Evolutionary conservation across 2,797 vertebrate species (phyloP).

Genomic region (Siniperca obscura): DNA sequence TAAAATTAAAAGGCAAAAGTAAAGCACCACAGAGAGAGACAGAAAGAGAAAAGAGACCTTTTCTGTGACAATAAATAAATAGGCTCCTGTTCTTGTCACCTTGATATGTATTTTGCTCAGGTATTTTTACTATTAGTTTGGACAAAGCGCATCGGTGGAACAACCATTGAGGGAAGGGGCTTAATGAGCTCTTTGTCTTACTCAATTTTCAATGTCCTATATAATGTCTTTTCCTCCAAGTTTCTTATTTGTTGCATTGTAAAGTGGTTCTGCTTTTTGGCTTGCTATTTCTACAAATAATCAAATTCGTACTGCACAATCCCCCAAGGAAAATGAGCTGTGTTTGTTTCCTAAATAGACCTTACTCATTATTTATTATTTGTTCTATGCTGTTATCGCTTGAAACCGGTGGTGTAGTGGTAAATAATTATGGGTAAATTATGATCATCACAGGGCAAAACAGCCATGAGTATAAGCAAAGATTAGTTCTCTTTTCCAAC

Average conservation of each 20-base stretch:
- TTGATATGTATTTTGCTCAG: conserved; percentile 49
- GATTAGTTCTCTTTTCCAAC: conserved; percentile 7
- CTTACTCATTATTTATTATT: conserved; percentile 66
- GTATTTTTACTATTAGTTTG: conserved; percentile 58
- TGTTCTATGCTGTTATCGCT: conserved; percentile 29
- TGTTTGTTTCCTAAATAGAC: conserved; percentile 69
- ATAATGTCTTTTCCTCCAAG: conserved; percentile 28
- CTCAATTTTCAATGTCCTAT: conserved; percentile 50
- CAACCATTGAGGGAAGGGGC: conserved; percentile 20
- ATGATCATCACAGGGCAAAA: conserved; percentile 36
- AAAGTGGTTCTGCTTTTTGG: conserved; percentile 46
- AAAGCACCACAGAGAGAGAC: conserved; percentile 10
- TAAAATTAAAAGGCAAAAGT: conserved; percentile 7
- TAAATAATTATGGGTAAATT: conserved; percentile 48
- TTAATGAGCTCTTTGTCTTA: conserved; percentile 69
- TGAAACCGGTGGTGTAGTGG: conserved; percentile 29
- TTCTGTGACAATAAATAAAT: conserved; percentile 74
- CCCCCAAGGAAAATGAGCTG: conserved; percentile 51
- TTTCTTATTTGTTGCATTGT: conserved; percentile 49
- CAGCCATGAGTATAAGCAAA: conserved; percentile 16
- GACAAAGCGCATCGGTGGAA: conserved; percentile 39
- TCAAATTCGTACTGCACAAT: conserved; percentile 44
- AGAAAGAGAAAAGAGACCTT: conserved; percentile 29
- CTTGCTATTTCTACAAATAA: conserved; percentile 48
- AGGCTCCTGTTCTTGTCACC: conserved; percentile 64